A percentile compares a stretch with the other conserved stretches of the same genome.
Conservation (phyloP, 2,888 invertebrate species). For the Galerucella nymphaeae region DNA sequence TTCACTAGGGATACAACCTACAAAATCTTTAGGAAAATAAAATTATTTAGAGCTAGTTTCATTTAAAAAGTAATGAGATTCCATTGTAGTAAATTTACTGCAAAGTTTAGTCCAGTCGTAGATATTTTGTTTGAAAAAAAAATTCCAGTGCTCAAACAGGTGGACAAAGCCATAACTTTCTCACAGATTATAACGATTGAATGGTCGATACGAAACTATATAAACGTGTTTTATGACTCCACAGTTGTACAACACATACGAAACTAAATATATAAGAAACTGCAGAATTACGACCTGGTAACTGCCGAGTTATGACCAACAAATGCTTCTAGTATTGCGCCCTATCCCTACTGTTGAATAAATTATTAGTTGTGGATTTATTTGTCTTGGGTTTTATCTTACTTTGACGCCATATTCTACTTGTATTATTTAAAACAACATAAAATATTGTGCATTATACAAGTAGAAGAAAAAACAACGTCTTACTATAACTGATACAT, state of each 20-base stretch:
- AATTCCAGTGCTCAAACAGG: slow-evolving; percentile 11
- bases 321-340: slow-evolving; percentile 57
- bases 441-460: too few relatives aligned
- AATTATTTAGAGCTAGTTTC: too few relatives aligned
- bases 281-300: slow-evolving; percentile 61
- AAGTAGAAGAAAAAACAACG: too few relatives aligned
- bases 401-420: neutral
- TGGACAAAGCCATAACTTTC: slow-evolving; percentile 19
- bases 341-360: slow-evolving; percentile 47
- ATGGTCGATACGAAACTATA: slow-evolving; percentile 26
- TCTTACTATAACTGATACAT: too few relatives aligned
- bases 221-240: slow-evolving; percentile 36
- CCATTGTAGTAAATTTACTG: too few relatives aligned
- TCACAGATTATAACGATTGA: slow-evolving; percentile 23
- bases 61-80: too few relatives aligned
- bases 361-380: slow-evolving; percentile 38
- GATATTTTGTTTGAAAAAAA: too few relatives aligned
- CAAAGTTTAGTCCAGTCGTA: too few relatives aligned
- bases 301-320: slow-evolving; percentile 61
- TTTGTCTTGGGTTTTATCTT: slow-evolving; percentile 17
- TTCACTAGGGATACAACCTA: slow-evolving; percentile 1
- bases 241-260: slow-evolving; percentile 31
- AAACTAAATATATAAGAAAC: slow-evolving; percentile 45
- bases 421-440: slow-evolving; percentile 2
- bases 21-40: too few relatives aligned